Conservation (phyloP, 2,113 vertebrate genomes). For the Cyrtonyx montezumae region DNA sequence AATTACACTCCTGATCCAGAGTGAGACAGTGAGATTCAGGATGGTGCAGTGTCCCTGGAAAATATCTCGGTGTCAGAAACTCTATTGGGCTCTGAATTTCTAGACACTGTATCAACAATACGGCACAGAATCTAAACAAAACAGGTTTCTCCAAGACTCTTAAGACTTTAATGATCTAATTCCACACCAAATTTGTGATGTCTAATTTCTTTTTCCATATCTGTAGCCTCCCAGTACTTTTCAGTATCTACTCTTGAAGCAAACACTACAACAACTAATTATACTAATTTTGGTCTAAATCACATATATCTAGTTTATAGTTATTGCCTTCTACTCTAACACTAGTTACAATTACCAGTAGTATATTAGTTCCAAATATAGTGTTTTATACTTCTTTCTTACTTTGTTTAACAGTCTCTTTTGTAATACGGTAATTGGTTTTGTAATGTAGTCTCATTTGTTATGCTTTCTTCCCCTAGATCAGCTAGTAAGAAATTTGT, state of each 20-base stretch:
- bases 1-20: rapidly evolving
- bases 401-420: background rate
- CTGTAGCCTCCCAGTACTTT: background rate
- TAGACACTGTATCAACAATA: background rate
- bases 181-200: background rate
- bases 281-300: background rate
- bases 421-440: background rate
- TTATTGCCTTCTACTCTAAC: background rate
- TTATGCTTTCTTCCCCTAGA: background rate
- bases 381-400: background rate
- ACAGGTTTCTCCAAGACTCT: background rate
- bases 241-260: background rate
- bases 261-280: background rate
- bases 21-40: background rate
- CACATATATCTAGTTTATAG: background rate
- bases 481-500: background rate
- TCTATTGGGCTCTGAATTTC: background rate
- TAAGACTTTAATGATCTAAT: background rate
- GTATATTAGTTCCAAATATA: background rate
- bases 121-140: background rate
- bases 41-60: background rate
- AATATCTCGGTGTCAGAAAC: background rate
- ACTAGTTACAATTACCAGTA: background rate
- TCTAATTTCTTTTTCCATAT: background rate
- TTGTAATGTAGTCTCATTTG: background rate